Base-by-base conservation (phyloP, 37 sponge, comb jelly and placozoan species). In the Haliclona indistincta region DNA sequence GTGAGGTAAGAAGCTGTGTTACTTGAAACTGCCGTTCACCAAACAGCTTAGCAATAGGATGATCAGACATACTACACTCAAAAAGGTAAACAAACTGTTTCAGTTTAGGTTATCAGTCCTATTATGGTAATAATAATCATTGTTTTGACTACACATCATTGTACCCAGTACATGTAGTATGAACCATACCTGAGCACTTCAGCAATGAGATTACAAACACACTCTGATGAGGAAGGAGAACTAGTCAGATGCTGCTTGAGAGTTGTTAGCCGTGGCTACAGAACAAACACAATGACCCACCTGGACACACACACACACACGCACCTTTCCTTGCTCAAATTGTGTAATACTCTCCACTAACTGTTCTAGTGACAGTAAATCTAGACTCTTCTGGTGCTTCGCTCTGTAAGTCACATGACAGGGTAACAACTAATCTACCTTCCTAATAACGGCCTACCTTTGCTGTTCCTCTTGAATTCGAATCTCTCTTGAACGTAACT, bases 21-120 rank as follows among this genome's bases (percentile, higher is more conserved):
- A 93, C 64, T 15, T 41, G 54, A 63, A 70, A 82, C 72, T 93
- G 94, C 37, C 68, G 75, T 68, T 83, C 84, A 0, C 83, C 94
- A 40, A 93, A 75, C 26, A 84, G 86, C 19, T 75, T 71, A 25
- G 69, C 40, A 38, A 93, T 64, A 11, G 94, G 94, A 49, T 93
- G 94, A 38, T 93, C 86, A 7, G 54, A 37, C 25, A 62, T 68
- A 17, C 93, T 93, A 55, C 38, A 75, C 58, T 25, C 44, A 30
- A 22, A 70, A 26, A 20, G 38, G 5, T 15, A 39, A 4, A n/a
- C 22, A 64, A 33, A 3, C 54, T 26, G 51, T 15, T 47, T 17
- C 10, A 47, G 51, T 10, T 10, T 47, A 47, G 15, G 15, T 10
- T 10, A 47, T 47, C 15, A 47, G 13, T 47, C 13, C 51, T n/a